These are phyloP conservation scores for Pararge aegeria DNA, from an alignment of 1,140 invertebrate genomes.

Conservation along the genomic window DNA sequence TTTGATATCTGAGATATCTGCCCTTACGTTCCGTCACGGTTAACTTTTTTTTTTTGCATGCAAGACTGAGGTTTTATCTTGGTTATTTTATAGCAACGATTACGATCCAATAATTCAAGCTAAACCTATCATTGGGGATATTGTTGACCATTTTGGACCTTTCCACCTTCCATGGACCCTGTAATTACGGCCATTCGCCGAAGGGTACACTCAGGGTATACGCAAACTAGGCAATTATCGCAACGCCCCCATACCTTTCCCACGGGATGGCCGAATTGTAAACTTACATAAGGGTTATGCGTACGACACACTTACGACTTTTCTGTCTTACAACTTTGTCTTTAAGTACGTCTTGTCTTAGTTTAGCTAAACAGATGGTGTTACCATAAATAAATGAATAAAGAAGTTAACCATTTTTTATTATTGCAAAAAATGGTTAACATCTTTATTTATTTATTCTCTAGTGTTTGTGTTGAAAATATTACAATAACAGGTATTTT, in stretches of 20 bases:
- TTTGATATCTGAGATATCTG: no score
- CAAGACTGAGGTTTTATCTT: neutral
- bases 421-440: no score
- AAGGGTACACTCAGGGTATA: slow-evolving; percentile 53
- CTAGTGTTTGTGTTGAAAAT: no score
- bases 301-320: neutral
- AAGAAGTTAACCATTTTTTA: no score
- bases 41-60: no score
- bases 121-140: slow-evolving; percentile 45
- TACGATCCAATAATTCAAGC: slow-evolving; percentile 29
- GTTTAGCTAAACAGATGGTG: no score
- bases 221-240: slow-evolving; percentile 69
- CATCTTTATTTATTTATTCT: no score
- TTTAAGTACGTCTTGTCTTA: no score
- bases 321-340: neutral
- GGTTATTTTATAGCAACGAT: slow-evolving; percentile 18
- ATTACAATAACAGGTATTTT: no score
- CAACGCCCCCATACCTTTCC: slow-evolving; percentile 59
- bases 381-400: no score
- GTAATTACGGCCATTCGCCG: slow-evolving; percentile 58
- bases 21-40: no score
- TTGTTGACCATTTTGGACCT: neutral
- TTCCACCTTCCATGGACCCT: slow-evolving; percentile 23
- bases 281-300: slow-evolving; percentile 43
- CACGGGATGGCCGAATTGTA: slow-evolving; percentile 63